Evolutionary conservation across 2,797 vertebrate species (phyloP).

Genomic region (Sardinella longiceps): DNA sequence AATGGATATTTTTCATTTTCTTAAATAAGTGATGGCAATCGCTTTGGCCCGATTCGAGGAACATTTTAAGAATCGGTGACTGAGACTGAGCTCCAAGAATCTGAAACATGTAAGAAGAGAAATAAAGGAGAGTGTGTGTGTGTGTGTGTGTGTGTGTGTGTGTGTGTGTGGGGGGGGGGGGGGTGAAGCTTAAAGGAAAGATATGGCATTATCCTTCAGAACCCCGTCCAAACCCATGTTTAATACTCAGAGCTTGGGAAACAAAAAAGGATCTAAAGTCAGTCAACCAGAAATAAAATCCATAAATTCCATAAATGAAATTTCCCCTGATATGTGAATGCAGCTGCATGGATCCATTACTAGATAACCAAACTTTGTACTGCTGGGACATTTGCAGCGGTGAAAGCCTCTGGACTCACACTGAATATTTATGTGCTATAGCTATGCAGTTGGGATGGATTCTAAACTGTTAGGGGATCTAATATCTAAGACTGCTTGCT

Average conservation of each 20-base stretch:
- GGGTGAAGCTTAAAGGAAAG: background rate
- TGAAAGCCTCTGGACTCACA: too few relatives aligned
- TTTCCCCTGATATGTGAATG: too few relatives aligned
- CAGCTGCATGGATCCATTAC: background rate
- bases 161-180: too few relatives aligned
- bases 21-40: background rate
- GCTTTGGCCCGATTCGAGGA: background rate
- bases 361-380: background rate
- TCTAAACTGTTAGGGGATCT: background rate
- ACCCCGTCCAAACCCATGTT: background rate
- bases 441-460: background rate
- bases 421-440: background rate
- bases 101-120: background rate
- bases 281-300: background rate
- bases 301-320: background rate
- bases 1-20: background rate
- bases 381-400: background rate
- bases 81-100: background rate
- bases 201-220: slow-evolving; percentile 16
- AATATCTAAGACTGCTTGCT: background rate
- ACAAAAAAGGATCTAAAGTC: background rate
- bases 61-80: background rate
- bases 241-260: background rate
- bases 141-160: too few relatives aligned
- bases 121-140: too few relatives aligned